Conservation (phyloP, 2,797 vertebrate species). For the Centropyge bicolor region DNA sequence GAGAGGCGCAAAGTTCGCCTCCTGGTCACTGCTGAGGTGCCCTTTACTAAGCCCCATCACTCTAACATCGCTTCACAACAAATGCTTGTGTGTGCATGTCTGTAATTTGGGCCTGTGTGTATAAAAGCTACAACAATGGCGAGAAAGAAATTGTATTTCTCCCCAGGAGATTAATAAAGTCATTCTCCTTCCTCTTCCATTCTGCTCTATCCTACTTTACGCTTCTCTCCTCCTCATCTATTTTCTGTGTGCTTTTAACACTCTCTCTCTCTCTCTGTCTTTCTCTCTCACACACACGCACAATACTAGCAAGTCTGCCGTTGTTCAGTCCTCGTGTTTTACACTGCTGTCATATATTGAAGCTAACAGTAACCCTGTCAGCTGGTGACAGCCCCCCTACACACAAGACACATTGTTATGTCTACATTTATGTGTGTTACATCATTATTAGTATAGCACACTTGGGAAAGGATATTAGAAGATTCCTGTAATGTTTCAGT, state of each 20-base stretch:
- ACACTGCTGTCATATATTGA: background rate
- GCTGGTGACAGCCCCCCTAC: background rate
- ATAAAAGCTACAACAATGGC: background rate
- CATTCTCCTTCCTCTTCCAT: background rate
- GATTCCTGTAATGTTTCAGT: background rate
- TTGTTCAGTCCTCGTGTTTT: slow-evolving; percentile 16
- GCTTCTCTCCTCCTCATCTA: background rate
- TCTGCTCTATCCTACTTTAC: background rate
- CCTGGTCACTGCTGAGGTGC: background rate
- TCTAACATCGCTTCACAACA: background rate
- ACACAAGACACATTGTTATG: slow-evolving; percentile 1
- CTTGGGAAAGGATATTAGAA: background rate
- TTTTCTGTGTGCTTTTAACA: background rate
- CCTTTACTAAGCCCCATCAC: background rate
- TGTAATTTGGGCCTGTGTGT: background rate
- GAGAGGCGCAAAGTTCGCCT: background rate
- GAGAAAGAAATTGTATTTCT: background rate
- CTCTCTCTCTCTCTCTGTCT: background rate
- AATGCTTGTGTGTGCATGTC: background rate
- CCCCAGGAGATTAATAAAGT: background rate
- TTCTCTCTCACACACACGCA: background rate
- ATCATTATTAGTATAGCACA: background rate
- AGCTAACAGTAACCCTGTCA: background rate
- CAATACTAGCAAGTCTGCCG: background rate
- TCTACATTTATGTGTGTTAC: background rate